These are phyloP conservation scores for Colletes gigas DNA, from an alignment of 1,140 invertebrate species.

Conservation along the genomic window DNA sequence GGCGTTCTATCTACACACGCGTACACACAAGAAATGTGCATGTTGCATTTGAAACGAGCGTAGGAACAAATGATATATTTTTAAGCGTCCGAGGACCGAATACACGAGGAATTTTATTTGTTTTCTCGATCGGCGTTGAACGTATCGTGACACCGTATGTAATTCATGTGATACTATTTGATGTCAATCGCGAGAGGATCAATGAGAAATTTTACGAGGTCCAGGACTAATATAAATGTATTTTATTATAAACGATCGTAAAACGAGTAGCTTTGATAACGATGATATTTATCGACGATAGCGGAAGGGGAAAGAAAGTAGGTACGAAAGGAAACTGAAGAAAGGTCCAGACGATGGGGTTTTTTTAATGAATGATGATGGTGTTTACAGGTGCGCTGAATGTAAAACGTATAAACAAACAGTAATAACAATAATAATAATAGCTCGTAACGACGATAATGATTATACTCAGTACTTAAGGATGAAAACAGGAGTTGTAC, in stretches of 20 bases:
- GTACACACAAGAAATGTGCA: neutral
- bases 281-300: constrained; percentile 10
- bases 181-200: constrained; percentile 33
- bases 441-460: constrained; percentile 53
- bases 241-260: constrained; percentile 61
- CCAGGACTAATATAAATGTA: constrained; percentile 54
- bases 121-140: neutral
- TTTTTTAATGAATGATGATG: neutral
- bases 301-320: neutral
- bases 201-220: constrained; percentile 49
- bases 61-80: constrained; percentile 12
- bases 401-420: constrained; percentile 34
- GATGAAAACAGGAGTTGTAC: constrained; percentile 12
- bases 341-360: neutral
- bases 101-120: neutral
- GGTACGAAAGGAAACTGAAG: neutral
- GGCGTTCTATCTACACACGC: neutral
- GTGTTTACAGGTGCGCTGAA: constrained; percentile 8
- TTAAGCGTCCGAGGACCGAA: neutral
- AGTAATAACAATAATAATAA: constrained; percentile 45
- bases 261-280: constrained; percentile 47
- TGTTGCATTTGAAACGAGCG: constrained; percentile 3
- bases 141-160: constrained; percentile 10
- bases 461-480: constrained; percentile 67
- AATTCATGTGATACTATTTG: constrained; percentile 49